phyloP scores from a whole-genome alignment of 2,113 vertebrate genomes.

The Puma concolor region DNA sequence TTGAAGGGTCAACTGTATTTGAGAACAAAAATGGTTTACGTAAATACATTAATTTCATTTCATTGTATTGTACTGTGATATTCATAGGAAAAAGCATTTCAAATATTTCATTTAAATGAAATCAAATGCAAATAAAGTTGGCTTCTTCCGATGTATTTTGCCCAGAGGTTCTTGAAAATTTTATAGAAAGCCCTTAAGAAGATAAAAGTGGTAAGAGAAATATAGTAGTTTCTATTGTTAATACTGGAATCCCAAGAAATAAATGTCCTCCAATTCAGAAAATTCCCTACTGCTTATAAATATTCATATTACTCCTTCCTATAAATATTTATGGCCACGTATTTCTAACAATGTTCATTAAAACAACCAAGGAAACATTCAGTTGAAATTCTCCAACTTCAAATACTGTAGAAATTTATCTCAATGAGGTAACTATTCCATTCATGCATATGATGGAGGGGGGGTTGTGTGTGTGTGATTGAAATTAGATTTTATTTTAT shows the following conservation, averaged over 20 bases:
- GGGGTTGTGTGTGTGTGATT: not conserved
- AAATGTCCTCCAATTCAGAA: slow-evolving; percentile 71
- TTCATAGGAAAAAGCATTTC: not conserved
- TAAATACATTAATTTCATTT: not conserved
- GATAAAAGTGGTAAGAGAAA: slow-evolving; percentile 51
- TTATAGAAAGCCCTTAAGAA: slow-evolving; percentile 41
- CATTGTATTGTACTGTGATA: not conserved
- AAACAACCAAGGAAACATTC: slow-evolving; percentile 72
- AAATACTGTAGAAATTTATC: slow-evolving; percentile 52
- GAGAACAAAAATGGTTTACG: not conserved
- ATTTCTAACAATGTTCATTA: slow-evolving; percentile 76
- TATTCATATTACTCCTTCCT: slow-evolving; percentile 75
- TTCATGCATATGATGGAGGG: not conserved
- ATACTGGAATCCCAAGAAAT: slow-evolving; percentile 64
- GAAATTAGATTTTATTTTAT: slow-evolving; percentile 9
- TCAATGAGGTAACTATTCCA: not conserved
- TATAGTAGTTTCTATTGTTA: slow-evolving; percentile 50
- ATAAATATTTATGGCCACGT: slow-evolving; percentile 80
- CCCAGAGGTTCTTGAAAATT: slow-evolving; percentile 37
- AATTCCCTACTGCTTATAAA: slow-evolving; percentile 77
- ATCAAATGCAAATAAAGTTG: slow-evolving; percentile 24
- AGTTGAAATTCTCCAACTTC: slow-evolving; percentile 57
- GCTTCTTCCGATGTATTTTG: slow-evolving; percentile 44
- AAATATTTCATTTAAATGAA: slow-evolving; percentile 57
- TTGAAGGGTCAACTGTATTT: not conserved